Conservation (phyloP, 2,797 vertebrate species). For the Mionectes olivaceus region DNA sequence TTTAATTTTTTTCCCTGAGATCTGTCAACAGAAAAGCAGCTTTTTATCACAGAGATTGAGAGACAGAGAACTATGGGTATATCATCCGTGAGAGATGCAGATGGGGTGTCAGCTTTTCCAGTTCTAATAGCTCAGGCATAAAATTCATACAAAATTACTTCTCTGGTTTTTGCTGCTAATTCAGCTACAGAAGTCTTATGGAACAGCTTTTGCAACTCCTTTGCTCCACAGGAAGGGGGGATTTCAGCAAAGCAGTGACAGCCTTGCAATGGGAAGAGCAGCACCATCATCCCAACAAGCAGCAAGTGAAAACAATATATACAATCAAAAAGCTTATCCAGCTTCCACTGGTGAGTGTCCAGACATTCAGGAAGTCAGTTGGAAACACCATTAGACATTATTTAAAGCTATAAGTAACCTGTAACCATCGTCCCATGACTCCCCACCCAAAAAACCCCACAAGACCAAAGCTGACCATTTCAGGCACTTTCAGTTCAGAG, state of each 20-base stretch:
- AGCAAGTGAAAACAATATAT: fast-evolving
- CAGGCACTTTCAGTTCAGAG: not conserved
- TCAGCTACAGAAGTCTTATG: not conserved
- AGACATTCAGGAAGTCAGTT: fast-evolving
- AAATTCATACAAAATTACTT: not conserved
- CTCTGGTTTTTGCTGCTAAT: not conserved
- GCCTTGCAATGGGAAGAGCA: not conserved
- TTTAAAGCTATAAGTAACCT: not conserved
- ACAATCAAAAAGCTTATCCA: not conserved
- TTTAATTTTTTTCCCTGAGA: not conserved
- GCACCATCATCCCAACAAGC: not conserved
- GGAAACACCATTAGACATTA: not conserved
- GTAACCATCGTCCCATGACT: not conserved
- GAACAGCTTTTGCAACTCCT: not conserved
- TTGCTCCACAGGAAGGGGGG: not conserved
- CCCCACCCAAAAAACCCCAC: not conserved
- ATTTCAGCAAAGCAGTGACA: not conserved
- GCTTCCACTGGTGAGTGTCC: not conserved
- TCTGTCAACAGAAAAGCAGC: not conserved
- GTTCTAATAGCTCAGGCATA: not conserved
- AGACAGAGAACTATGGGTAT: not conserved
- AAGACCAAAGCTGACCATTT: not conserved
- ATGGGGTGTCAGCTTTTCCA: not conserved
- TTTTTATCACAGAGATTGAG: not conserved
- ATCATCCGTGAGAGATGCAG: not conserved